Conservation (phyloP, 2,888 invertebrate species). For the Ditula angustiorana region DNA sequence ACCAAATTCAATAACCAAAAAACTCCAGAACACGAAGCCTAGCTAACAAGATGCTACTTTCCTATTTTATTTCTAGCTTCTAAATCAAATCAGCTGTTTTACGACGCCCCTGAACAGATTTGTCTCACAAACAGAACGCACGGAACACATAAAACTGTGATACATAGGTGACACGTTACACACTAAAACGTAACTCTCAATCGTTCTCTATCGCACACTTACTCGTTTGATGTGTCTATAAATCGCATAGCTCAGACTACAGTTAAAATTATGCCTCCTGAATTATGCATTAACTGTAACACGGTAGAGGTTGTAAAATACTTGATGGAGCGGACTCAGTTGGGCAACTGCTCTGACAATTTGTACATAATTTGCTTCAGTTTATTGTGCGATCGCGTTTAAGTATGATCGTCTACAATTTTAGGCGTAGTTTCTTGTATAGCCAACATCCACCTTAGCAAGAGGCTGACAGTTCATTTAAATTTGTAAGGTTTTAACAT, state of each 20-base stretch:
- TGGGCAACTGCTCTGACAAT: slow-evolving; percentile 46
- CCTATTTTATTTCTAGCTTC: slow-evolving; percentile 7
- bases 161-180: slow-evolving; percentile 1
- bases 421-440: slow-evolving; percentile 58
- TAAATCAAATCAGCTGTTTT: slow-evolving; percentile 27
- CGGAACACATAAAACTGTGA: slow-evolving; percentile 18
- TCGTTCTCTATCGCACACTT: slow-evolving; percentile 49
- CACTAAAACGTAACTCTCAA: slow-evolving; percentile 14
- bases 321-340: slow-evolving; percentile 36
- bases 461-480: background rate
- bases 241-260: slow-evolving; percentile 72
- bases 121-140: slow-evolving; percentile 8
- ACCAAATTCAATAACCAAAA: background rate
- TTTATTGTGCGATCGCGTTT: slow-evolving; percentile 65
- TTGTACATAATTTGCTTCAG: slow-evolving; percentile 51
- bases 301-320: slow-evolving; percentile 69
- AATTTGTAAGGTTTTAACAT: too few relatives aligned
- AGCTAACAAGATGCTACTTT: background rate
- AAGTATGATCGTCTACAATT: slow-evolving; percentile 65
- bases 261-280: slow-evolving; percentile 76
- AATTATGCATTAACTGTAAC: slow-evolving; percentile 77
- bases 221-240: slow-evolving; percentile 68
- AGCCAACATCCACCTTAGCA: background rate
- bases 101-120: slow-evolving; percentile 24
- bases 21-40: background rate